Conservation (phyloP, 2,888 invertebrate genomes). For the Dysmachus trigonus region DNA sequence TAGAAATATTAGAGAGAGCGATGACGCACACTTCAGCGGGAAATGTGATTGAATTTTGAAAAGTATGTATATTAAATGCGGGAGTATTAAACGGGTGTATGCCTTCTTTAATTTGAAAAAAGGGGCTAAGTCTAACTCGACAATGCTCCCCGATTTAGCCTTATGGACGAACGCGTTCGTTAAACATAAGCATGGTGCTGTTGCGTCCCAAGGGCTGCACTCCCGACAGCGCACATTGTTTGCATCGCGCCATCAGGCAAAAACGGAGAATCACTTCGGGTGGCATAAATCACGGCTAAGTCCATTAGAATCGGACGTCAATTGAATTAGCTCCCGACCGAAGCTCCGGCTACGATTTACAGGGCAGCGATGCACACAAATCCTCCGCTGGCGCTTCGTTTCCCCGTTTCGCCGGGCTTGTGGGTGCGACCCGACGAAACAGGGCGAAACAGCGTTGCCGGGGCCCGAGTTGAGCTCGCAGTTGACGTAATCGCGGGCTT, state of each 20-base stretch:
- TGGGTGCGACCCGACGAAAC: neutral
- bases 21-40: no score
- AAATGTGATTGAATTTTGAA: neutral
- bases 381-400: neutral
- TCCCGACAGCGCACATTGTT: neutral
- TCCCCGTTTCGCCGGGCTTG: neutral
- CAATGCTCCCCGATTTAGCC: neutral
- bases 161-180: neutral
- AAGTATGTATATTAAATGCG: neutral
- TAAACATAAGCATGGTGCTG: neutral
- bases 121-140: neutral
- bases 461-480: neutral
- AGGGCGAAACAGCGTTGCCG: neutral
- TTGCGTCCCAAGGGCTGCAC: neutral
- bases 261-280: slow-evolving; percentile 11
- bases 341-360: slow-evolving; percentile 18
- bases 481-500: slow-evolving; percentile 38
- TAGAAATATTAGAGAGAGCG: no score
- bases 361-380: slow-evolving; percentile 1
- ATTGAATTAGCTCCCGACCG: slow-evolving; percentile 37
- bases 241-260: neutral
- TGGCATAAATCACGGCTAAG: slow-evolving; percentile 37
- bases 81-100: neutral
- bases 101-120: neutral
- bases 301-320: slow-evolving; percentile 36